Base-by-base conservation (phyloP, 2,888 invertebrate species). In the Sminthurides aquaticus region DNA sequence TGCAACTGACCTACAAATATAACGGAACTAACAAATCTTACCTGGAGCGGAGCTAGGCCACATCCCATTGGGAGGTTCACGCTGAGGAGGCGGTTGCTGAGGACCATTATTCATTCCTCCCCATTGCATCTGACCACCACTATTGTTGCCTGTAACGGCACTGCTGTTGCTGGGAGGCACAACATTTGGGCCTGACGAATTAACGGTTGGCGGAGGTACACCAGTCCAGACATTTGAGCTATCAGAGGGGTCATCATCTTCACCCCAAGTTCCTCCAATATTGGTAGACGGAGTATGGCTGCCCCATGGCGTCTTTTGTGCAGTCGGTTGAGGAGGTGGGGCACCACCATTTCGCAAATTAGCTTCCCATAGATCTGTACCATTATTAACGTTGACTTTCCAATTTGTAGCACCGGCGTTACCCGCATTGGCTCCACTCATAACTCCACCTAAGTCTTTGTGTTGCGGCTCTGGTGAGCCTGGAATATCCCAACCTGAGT, bases 401-500 rank as follows among this genome's bases (percentile, higher is more conserved):
- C 93, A 93, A 24, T 75, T 73, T 43, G 70, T 69, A 24, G 69
- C 62, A 57, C 68, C 70, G 54, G 69, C 64, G 8, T 67, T 55
- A 56, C 59, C 59, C 18, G 61, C 65, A 49, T 52, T 54, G 55
- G 59, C 65, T 25, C 52, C 59, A 26, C 54, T 43, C 20, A 68
- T 69, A 49, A 67, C 64, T 52, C 71, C 71, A 29, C 55, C 57
- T 82, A 80, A 82, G 71, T 83, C 81, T 69, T 79, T 79, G 69
- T 77, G 74, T n/a, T 84, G 83, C 48, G 91, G 91, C 78, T 92
- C 92, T 1, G 92, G 92, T 61, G 91, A 89, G 67, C 89, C 86
- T 61, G 93, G 92, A 57, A 93, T 89, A 78, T 94, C 93, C 94
- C 94, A 94, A 76, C 88, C 88, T 49, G 91, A 90, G 76, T 94